Evolutionary conservation across 92 coral and sea anemone genomes (phyloP).

Genomic region (Micromussa lordhowensis): DNA sequence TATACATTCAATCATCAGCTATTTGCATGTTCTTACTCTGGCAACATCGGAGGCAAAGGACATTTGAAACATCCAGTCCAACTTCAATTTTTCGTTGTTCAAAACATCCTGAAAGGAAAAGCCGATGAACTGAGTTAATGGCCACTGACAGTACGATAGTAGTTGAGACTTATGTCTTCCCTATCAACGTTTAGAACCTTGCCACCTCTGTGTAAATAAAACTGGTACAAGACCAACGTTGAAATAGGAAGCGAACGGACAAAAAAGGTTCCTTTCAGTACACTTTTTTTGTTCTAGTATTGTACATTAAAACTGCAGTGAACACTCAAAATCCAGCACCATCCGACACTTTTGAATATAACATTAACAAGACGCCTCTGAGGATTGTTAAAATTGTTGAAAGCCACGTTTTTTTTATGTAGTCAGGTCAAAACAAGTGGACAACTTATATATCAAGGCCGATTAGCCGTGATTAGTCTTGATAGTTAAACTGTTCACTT

Average conservation of each 20-base stretch:
- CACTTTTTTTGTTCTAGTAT: neutral
- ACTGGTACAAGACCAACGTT: neutral
- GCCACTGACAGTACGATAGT: neutral
- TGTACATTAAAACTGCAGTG: neutral
- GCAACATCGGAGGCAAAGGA: conserved; percentile 91
- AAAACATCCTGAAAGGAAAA: conserved; percentile 73
- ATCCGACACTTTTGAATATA: no score
- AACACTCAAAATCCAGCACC: no score
- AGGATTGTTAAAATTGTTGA: no score
- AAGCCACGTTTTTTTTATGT: no score
- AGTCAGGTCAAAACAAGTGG: no score
- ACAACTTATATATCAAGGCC: no score
- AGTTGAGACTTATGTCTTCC: neutral
- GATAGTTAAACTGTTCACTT: no score
- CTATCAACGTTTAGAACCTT: neutral
- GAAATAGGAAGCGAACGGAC: neutral
- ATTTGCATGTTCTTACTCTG: conserved; percentile 62
- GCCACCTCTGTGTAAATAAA: neutral
- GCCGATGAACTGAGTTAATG: neutral
- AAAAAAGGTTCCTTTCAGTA: neutral
- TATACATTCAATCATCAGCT: neutral
- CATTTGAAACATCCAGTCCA: conserved; percentile 90
- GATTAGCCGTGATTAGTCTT: no score
- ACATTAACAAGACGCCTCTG: no score
- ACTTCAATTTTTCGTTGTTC: conserved; percentile 76